Conservation (phyloP, 2,113 vertebrate genomes). For the Taxidea taxus region DNA sequence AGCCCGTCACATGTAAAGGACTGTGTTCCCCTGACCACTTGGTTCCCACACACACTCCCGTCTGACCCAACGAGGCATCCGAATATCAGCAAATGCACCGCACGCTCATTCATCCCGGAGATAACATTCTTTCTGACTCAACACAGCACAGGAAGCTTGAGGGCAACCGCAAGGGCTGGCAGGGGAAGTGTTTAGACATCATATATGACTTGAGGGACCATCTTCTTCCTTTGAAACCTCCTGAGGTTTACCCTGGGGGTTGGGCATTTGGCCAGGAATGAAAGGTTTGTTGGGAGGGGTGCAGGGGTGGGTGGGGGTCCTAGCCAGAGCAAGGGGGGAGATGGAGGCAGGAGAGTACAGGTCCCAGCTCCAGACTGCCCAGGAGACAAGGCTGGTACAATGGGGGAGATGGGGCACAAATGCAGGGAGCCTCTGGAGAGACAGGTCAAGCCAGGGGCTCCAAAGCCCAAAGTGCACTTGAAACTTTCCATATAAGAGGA, state of each 20-base stretch:
- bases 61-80: neutral
- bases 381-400: neutral
- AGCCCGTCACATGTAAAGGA: neutral
- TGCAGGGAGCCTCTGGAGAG: neutral
- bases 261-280: constrained; percentile 17
- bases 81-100: neutral
- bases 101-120: neutral
- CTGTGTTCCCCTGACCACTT: neutral
- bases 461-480: neutral
- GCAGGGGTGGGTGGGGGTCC: neutral
- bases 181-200: neutral
- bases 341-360: neutral
- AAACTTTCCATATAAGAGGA: neutral
- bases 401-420: neutral
- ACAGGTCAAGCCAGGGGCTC: neutral
- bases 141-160: neutral
- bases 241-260: neutral
- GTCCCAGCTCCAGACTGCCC: neutral
- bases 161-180: neutral
- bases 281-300: neutral
- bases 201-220: neutral
- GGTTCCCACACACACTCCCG: rapidly evolving
- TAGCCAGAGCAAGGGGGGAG: neutral
- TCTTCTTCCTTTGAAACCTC: constrained; percentile 51
- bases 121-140: neutral